These are phyloP conservation scores for Okapia johnstoni DNA, from an alignment of 2,113 vertebrate genomes.

Conservation along the genomic window DNA sequence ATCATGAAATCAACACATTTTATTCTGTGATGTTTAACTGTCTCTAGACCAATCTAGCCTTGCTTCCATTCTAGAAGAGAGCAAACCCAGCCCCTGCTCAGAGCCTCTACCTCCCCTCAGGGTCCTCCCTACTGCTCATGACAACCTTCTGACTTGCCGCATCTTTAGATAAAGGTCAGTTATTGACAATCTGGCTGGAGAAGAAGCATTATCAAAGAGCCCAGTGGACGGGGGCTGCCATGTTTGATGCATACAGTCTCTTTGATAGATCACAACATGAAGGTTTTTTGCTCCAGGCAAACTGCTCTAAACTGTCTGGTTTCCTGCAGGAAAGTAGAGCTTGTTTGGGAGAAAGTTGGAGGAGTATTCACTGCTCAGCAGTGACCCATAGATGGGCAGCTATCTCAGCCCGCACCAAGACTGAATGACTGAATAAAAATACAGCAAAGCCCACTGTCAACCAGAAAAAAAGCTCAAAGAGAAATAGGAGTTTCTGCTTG, in stretches of 20 bases:
- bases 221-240: background rate
- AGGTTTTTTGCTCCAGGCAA: background rate
- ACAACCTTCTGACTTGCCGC: background rate
- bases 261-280: background rate
- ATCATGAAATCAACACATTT: background rate
- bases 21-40: background rate
- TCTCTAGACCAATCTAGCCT: background rate
- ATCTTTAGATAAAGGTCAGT: background rate
- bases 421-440: background rate
- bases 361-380: background rate
- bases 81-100: background rate
- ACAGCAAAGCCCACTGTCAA: background rate
- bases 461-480: too few relatives aligned
- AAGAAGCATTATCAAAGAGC: background rate
- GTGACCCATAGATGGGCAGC: background rate
- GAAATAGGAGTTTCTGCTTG: background rate
- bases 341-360: background rate
- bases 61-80: background rate
- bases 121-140: accelerated
- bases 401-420: background rate
- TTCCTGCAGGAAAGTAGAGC: background rate
- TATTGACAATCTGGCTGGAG: background rate
- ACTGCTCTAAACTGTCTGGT: too few relatives aligned
- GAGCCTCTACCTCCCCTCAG: accelerated
- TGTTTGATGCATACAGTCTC: background rate